A percentile compares a stretch with the other conserved stretches of the same genome.
Evolutionary conservation across 2,888 invertebrate species (phyloP).

Genomic region (Lepidochitona cinerea): DNA sequence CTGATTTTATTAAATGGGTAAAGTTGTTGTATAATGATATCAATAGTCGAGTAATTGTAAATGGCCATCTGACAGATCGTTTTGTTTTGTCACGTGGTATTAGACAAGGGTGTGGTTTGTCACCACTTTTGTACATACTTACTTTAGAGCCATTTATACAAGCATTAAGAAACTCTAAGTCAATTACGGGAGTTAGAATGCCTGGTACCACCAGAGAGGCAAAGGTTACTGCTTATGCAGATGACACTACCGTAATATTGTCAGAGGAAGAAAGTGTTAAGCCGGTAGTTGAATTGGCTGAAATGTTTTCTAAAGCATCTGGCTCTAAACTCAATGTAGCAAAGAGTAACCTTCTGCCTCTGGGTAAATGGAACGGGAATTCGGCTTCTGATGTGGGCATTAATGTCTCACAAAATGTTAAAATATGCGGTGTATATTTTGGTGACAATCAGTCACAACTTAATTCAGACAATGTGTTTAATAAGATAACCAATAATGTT

Average conservation of each 20-base stretch:
- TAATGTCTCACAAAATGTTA: neutral
- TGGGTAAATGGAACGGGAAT: slow-evolving; percentile 31
- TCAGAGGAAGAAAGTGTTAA: slow-evolving; percentile 1
- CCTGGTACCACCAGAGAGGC: slow-evolving; percentile 8
- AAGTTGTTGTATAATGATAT: slow-evolving; percentile 18
- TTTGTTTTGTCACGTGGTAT: neutral
- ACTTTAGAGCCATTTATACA: neutral
- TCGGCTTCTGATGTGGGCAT: neutral
- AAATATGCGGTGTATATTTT: neutral
- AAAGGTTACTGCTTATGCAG: slow-evolving; percentile 19
- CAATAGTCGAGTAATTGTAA: neutral
- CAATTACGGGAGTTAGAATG: slow-evolving; percentile 18
- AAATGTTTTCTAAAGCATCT: slow-evolving; percentile 13
- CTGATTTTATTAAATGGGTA: slow-evolving; percentile 32
- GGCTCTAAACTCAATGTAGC: slow-evolving; percentile 29
- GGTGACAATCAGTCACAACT: neutral
- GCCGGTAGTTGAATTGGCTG: neutral
- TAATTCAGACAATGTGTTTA: neutral
- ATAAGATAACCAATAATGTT: neutral
- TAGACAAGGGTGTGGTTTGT: slow-evolving; percentile 1
- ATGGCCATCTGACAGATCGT: neutral
- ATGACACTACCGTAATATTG: slow-evolving; percentile 16
- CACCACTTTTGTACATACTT: neutral
- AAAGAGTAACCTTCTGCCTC: slow-evolving; percentile 28
- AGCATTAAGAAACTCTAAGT: neutral